Evolutionary conservation across 2,888 invertebrate genomes (phyloP).

Genomic region (Heliconius aoede): DNA sequence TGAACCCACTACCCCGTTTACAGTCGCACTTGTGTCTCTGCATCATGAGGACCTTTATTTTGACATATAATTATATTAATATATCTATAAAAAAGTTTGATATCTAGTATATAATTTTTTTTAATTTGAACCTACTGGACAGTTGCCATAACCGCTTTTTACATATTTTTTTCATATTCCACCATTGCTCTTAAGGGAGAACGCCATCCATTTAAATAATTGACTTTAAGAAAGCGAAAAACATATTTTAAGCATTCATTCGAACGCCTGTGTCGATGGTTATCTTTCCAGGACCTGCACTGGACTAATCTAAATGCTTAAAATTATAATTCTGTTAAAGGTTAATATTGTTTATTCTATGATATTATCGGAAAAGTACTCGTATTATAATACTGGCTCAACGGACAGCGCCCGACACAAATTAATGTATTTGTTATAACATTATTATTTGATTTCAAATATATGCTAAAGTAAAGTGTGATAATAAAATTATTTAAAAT

Average conservation of each 20-base stretch:
- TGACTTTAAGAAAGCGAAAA: conserved; percentile 1
- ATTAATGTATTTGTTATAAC: neutral
- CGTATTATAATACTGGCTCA: conserved; percentile 13
- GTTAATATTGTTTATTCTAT: conserved; percentile 30
- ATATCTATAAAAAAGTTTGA: too few relatives aligned
- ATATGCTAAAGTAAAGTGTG: neutral
- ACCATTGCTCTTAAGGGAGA: neutral
- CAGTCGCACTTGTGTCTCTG: too few relatives aligned
- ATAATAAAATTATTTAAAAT: neutral
- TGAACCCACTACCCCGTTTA: too few relatives aligned
- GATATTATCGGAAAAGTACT: conserved; percentile 27
- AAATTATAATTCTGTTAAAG: conserved; percentile 28
- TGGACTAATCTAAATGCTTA: conserved; percentile 21
- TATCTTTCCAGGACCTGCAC: conserved; percentile 5
- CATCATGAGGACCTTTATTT: too few relatives aligned
- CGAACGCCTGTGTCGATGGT: conserved; percentile 4
- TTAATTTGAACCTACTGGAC: neutral
- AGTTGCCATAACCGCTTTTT: neutral
- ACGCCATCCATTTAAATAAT: neutral
- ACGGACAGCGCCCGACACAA: neutral
- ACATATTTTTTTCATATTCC: neutral
- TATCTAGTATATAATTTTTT: too few relatives aligned
- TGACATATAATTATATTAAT: too few relatives aligned
- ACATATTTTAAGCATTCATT: conserved; percentile 4
- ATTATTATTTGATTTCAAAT: neutral